Conservation (phyloP, 1,140 invertebrate species). For the Sycophaga agraensis region DNA sequence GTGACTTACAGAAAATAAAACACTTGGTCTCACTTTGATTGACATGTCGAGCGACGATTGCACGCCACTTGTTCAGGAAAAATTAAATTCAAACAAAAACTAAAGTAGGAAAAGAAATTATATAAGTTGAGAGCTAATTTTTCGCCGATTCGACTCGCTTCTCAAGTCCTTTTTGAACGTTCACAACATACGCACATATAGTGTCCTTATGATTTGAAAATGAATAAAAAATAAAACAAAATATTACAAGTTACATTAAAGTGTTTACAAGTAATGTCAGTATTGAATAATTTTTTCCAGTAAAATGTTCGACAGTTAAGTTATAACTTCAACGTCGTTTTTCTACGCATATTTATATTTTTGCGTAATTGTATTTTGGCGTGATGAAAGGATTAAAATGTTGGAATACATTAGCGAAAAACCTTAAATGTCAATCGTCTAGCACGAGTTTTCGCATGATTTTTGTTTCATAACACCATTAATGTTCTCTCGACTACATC, state of each 20-base stretch:
- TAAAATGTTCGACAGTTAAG: conserved; percentile 13
- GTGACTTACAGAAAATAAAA: conserved; percentile 25
- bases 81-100: conserved; percentile 23
- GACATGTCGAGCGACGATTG: conserved; percentile 29
- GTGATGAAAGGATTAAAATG: not conserved
- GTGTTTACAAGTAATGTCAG: conserved; percentile 7
- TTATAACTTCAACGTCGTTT: not conserved
- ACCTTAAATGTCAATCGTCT: not conserved
- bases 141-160: conserved; percentile 19
- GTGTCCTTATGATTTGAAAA: conserved; percentile 20
- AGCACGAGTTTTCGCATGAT: not conserved
- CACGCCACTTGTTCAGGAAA: conserved; percentile 22
- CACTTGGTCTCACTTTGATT: conserved; percentile 18
- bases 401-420: not conserved
- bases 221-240: conserved; percentile 23
- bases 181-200: conserved; percentile 22
- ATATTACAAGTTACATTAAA: conserved; percentile 23
- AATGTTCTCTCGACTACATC: not conserved
- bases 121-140: conserved; percentile 11
- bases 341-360: not conserved
- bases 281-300: conserved; percentile 18
- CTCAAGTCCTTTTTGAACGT: conserved; percentile 20
- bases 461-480: not conserved
- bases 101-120: conserved; percentile 22
- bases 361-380: not conserved